Base-by-base conservation (phyloP, 2,113 vertebrate species). In the Peromyscus leucopus region DNA sequence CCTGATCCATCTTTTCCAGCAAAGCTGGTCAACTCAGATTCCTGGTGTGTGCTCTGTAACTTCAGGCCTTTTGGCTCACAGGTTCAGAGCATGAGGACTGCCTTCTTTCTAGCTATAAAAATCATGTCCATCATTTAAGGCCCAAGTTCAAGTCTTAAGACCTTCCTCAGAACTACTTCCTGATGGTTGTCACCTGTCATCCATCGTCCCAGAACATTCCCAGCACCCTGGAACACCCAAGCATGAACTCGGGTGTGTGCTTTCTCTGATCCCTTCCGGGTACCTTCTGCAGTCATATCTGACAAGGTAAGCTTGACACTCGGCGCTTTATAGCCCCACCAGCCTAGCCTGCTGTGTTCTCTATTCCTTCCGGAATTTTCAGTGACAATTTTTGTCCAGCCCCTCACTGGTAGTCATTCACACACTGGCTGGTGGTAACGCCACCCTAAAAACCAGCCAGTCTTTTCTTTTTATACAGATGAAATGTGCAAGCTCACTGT, bases 121-220 rank as follows among this genome's bases (percentile, higher is more conserved):
- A 80, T 36, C 11, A 17, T 1, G 8, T 63, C 16, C 78, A 57
- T 93, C 86, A 51, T 92, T 74, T 33, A 95, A 83, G 88, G 79
- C 26, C 95, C 80, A 87, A 91, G 89, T 94, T 93, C 92, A 91
- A 93, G 42, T 79, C 79, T 71, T 87, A 75, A 63, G 48, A 86
- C 24, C 67, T 89, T 90, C 39, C 89, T 94, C 22, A 4, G 74
- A 48, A 91, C 79, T 46, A 95, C 88, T 97, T 95, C 90, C 79
- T 75, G 90, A 61, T 88, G 78, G 28, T 59, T 95, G 72, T 87
- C 83, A 89, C 65, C 46, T 67, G 89, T 76, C 74, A 84, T 63
- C n/a, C 7, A 69, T 55, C 39, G 51, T 80, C 48, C 79, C 80
- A 57, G 93, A 69, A 80, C 76, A 48, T 22, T 0, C 48, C 88